Conservation (phyloP, 2,888 invertebrate genomes). For the Bursaphelenchus okinawaensis region DNA sequence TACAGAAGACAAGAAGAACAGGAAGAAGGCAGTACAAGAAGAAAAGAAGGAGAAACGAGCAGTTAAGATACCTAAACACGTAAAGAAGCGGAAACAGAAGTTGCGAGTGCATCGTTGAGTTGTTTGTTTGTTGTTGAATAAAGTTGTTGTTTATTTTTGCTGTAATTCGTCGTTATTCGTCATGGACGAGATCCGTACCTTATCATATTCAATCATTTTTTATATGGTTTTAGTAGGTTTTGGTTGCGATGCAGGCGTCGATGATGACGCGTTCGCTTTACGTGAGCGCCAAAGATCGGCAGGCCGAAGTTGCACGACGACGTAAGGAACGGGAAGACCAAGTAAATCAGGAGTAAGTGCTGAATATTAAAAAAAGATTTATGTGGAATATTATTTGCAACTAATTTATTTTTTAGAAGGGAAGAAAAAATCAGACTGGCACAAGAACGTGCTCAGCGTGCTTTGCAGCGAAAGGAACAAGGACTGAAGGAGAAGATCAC, state of each 20-base stretch:
- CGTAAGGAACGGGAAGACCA: slow-evolving; percentile 27
- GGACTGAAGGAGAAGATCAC: slow-evolving; percentile 20
- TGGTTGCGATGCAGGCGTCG: neutral
- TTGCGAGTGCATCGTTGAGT: slow-evolving; percentile 3
- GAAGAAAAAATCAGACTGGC: slow-evolving; percentile 25
- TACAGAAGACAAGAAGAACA: slow-evolving; percentile 63
- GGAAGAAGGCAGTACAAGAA: slow-evolving; percentile 83
- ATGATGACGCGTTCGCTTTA: slow-evolving; percentile 26
- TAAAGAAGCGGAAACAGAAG: slow-evolving; percentile 78
- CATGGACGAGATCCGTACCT: neutral
- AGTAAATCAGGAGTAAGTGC: slow-evolving; percentile 26
- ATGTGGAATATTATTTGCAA: slow-evolving; percentile 2
- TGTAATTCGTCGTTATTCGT: slow-evolving; percentile 5
- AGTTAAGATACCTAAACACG: slow-evolving; percentile 81
- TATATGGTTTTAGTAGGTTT: neutral
- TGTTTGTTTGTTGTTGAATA: slow-evolving; percentile 4
- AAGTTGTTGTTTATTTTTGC: neutral
- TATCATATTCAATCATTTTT: neutral
- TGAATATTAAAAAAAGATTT: too few species aligned
- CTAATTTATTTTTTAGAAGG: slow-evolving; percentile 15
- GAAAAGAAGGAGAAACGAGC: slow-evolving; percentile 81
- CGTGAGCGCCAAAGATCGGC: slow-evolving; percentile 24
- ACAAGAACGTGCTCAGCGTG: slow-evolving; percentile 22
- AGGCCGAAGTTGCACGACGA: slow-evolving; percentile 30
- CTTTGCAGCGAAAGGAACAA: slow-evolving; percentile 26